Evolutionary conservation across 2,797 vertebrate genomes (phyloP).

Genomic region (Graptemys geographica): DNA sequence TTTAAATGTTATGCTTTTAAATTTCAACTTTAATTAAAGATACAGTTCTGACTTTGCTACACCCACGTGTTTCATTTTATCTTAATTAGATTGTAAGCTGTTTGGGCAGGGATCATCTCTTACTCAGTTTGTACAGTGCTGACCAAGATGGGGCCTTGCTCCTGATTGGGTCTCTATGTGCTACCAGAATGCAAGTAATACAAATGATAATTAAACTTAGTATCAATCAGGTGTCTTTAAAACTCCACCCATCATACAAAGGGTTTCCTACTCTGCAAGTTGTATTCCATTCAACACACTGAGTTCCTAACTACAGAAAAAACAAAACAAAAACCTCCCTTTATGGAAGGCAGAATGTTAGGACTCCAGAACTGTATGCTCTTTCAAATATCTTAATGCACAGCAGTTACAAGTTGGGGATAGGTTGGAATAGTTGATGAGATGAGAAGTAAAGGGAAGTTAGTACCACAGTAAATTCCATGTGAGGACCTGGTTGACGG

Average conservation of each 20-base stretch:
- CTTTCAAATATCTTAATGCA: background rate
- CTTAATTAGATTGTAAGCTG: background rate
- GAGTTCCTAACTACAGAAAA: background rate
- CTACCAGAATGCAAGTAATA: rapidly evolving
- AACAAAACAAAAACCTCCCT: background rate
- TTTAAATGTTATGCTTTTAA: background rate
- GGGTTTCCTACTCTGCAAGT: background rate
- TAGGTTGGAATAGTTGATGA: background rate
- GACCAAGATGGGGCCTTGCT: background rate
- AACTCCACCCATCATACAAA: background rate
- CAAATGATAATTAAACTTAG: background rate
- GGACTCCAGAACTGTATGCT: background rate
- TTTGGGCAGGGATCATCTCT: rapidly evolving
- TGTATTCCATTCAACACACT: background rate
- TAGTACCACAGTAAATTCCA: background rate
- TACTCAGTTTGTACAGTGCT: background rate
- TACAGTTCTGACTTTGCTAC: background rate
- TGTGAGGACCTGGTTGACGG: background rate
- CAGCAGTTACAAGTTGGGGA: background rate
- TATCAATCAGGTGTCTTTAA: background rate
- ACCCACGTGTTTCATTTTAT: background rate
- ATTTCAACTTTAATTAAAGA: background rate
- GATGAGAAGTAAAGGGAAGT: background rate
- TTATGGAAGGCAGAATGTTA: background rate
- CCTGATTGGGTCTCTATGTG: background rate